These are phyloP conservation scores for Lophius piscatorius DNA, from an alignment of 2,113 vertebrate genomes.

Conservation along the genomic window DNA sequence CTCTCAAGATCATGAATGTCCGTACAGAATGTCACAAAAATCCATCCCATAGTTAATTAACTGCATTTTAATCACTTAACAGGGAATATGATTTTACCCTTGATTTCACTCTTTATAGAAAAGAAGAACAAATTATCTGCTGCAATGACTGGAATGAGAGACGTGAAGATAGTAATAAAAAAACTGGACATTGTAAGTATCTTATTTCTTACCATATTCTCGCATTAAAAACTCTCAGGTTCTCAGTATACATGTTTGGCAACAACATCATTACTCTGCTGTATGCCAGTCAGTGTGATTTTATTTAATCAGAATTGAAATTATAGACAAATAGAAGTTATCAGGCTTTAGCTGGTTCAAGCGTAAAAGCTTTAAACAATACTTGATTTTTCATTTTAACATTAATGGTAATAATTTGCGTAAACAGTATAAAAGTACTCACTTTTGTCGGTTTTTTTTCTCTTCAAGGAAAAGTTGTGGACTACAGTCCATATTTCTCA, in stretches of 20 bases:
- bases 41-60: neutral
- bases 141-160: constrained; percentile 17
- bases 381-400: neutral
- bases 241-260: too few relatives aligned
- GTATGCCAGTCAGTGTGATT: neutral
- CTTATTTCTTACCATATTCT: neutral
- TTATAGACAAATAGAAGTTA: neutral
- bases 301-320: neutral
- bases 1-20: neutral
- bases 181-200: constrained; percentile 53
- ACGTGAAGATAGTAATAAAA: constrained; percentile 32
- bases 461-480: constrained; percentile 6
- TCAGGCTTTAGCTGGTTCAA: neutral
- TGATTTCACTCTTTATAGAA: neutral
- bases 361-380: neutral
- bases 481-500: neutral
- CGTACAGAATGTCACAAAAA: neutral
- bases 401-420: neutral
- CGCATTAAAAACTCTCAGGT: neutral
- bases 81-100: neutral
- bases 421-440: neutral
- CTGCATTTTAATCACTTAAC: neutral
- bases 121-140: neutral
- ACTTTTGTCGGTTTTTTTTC: neutral
- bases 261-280: too few relatives aligned